Evolutionary conservation across 2,113 vertebrate species (phyloP), one percentile per base, ranked within the genome.

Genomic region (Equus quagga): DNA sequence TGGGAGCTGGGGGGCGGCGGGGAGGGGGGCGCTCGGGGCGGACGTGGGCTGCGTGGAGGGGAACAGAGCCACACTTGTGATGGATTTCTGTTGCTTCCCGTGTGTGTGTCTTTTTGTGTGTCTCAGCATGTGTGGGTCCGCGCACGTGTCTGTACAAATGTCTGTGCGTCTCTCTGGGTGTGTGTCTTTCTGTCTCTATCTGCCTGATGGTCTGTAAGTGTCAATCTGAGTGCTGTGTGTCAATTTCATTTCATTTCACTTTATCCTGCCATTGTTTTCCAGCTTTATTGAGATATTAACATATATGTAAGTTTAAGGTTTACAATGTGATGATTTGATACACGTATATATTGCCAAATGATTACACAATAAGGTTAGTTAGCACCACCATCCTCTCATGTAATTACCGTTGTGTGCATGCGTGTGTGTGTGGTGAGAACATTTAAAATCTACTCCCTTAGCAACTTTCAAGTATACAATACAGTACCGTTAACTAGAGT

Each of bases 101-200:
- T 5, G 72, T 12, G 83, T 91, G 65, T 81, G 44, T 67, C 15
- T 28, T 10, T 54, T 15, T 33, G 64, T 46, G 75, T 26, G 36
- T 26, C 23, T 70, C 11, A 70, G 13, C 72, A 13, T 36, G 3
- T 33, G 31, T 46, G 60, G n/a, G 56, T 67, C 10, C 3, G 2
- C 0, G 11, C 4, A 0, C 5, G 15, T 14, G 8, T 67, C 36
- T 64, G 13, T 33, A 1, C 23, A 14, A 3, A 17, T 9, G 13
- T 65, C 21, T 89, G 46, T 51, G 58, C 8, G 28, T 78, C 49
- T 78, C n/a, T 80, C 65, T 24, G 5, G 4, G 13, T 17, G 36
- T 44, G 23, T 54, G 26, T 62, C n/a, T 62, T 1, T 65, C 24
- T 88, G 54, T 70, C 49, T 73, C 10, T 36, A 2, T 60, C 31